Conservation (phyloP, 2,797 vertebrate genomes). For the Sebastes minor region DNA sequence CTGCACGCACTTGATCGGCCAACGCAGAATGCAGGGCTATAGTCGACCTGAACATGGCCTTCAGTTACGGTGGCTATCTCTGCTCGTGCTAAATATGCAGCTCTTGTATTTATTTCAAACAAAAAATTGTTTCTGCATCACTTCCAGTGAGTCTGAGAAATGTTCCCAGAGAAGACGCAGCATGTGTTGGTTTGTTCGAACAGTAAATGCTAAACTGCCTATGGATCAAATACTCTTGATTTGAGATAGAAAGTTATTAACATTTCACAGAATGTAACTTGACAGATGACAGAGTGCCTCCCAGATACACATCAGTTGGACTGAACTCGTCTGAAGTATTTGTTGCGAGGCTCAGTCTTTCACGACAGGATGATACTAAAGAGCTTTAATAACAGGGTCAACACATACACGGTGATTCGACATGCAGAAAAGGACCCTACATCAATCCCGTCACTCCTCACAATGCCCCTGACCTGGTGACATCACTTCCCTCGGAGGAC, state of each 20-base stretch:
- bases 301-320: background rate
- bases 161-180: background rate
- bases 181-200: background rate
- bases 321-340: background rate
- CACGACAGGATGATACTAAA: slow-evolving; percentile 2
- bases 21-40: background rate
- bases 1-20: background rate
- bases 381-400: slow-evolving; percentile 52
- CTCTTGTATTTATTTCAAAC: slow-evolving; percentile 21
- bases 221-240: slow-evolving; percentile 7
- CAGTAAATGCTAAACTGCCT: background rate
- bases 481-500: slow-evolving; percentile 51
- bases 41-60: background rate
- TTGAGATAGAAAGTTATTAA: slow-evolving; percentile 1
- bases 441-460: slow-evolving; percentile 65
- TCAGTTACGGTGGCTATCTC: background rate
- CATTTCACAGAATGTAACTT: background rate
- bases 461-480: slow-evolving; percentile 43
- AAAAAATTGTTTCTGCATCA: background rate
- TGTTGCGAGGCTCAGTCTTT: background rate
- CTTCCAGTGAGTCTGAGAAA: background rate
- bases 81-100: background rate
- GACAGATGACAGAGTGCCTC: background rate
- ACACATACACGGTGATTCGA: slow-evolving; percentile 22
- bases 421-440: slow-evolving; percentile 19